These are phyloP conservation scores for Artemisiospiza belli DNA, from an alignment of 2,113 vertebrate genomes.

Conservation along the genomic window DNA sequence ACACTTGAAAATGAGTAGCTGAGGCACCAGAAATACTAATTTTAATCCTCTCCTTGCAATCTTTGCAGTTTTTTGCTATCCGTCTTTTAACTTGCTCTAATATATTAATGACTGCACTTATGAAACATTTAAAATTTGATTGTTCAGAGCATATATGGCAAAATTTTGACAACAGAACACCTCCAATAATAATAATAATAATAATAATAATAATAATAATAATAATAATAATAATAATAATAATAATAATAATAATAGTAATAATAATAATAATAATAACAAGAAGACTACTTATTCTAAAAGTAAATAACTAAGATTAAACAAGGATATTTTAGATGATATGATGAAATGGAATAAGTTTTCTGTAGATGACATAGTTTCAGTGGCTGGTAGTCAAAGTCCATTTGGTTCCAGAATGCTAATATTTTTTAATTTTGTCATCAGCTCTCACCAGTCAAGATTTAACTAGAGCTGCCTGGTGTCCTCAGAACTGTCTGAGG, in stretches of 20 bases:
- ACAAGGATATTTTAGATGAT: background rate
- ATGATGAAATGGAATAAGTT: background rate
- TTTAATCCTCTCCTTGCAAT: background rate
- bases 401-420: background rate
- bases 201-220: background rate
- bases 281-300: background rate
- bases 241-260: background rate
- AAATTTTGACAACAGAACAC: background rate
- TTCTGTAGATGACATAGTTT: background rate
- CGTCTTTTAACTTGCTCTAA: background rate
- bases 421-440: background rate
- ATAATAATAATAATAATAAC: background rate
- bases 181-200: too few species aligned
- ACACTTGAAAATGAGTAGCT: background rate
- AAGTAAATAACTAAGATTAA: background rate
- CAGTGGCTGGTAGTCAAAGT: background rate
- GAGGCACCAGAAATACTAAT: background rate
- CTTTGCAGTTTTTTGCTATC: background rate
- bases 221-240: background rate
- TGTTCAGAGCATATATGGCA: background rate
- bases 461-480: background rate
- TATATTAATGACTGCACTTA: background rate
- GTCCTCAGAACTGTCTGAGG: background rate
- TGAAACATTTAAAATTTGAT: background rate
- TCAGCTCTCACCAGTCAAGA: background rate